Evolutionary conservation across 1,140 invertebrate genomes (phyloP), one percentile per base, ranked within the genome.

Genomic region (Trialeurodes vaporariorum): DNA sequence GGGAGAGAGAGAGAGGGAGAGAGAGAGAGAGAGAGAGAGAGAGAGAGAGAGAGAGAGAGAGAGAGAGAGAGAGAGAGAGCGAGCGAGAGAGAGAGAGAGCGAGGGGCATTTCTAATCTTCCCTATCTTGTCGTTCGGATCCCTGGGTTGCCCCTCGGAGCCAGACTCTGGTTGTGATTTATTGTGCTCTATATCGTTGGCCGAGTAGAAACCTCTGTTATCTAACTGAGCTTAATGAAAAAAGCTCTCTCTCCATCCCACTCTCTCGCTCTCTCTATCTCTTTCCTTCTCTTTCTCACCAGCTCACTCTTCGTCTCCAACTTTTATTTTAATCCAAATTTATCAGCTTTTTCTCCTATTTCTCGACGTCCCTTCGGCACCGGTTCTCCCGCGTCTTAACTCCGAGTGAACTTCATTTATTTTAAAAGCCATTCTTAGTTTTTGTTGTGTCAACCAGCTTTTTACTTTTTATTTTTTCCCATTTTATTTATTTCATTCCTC

Each of bases 321-420:
- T 25, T 61, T 25, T 61, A 61, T 61, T 61, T 61, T 61, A 23
- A 61, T 61, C 60, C 60, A 61, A 61, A 61, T 61, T 61, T 61
- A 61, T 61, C 60, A 61, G n/a, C 25, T 61, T 25, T 23, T 61
- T 22, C 60, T 23, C 60, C n/a, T 11, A 5, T 61, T 61, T 61
- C 34, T 5, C 34, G 34, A 5, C 34, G 34, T 17, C 34, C 34
- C 34, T 17, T 49, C n/a, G n/a, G n/a, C n/a, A n/a, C 34, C 34
- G 34, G 5, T 49, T 5, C 17, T 49, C 34, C 34, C 34, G 34
- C 5, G 34, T 49, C 34, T 49, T 49, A 49, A 49, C 34, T 49
- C 34, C 17, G 17, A 49, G 34, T 49, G 34, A 49, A 49, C 34
- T 49, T 49, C 34, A 49, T 49, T 49, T 49, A 49, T 49, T 49